Base-by-base conservation (phyloP, 2,113 vertebrate genomes). In the Pipa parva region DNA sequence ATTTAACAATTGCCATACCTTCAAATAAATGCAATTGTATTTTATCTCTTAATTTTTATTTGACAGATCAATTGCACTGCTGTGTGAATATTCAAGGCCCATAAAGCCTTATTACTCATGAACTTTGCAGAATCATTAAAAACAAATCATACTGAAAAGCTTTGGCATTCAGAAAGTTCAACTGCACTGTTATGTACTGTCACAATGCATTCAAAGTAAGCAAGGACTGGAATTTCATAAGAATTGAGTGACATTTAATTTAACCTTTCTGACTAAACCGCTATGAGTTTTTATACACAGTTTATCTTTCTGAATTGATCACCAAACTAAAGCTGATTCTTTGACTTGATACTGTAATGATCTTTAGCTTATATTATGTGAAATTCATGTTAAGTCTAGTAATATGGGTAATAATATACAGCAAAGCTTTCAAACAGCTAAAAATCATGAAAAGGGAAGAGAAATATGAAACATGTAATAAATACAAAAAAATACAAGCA, bases 261-360 rank as follows among this genome's bases (percentile, higher is more conserved):
- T 69, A 69, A 69, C 65, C 65, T 69, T 69, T 69, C 65, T 69
- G 46, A 69, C 45, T 69, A 69, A 69, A 69, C 52, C 60, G 33
- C 46, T 69, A 60, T 69, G 65, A 60, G 65, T 60, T 69, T 69
- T 69, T 69, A 60, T 69, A 54, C 46, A 69, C 57, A 52, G 65
- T 69, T 69, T 69, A 69, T 69, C 65, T 70, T 60, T 70, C 58
- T 61, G 66, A 61, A 70, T 70, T 70, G 66, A 70, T 70, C 66
- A 61, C 36, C 57, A 20, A 60, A 49, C 57, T 42, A 54, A 69
- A 61, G 33, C 45, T 70, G 58, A 69, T 70, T 70, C 57, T 70
- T 54, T 31, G 52, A 27, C 37, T 31, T 61, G 66, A 70, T 70
- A 70, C 48, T 29, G 58, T 49, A 61, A 54, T 70, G 66, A 70